These are phyloP conservation scores for Pocota personata DNA, from an alignment of 2,888 invertebrate genomes.

Conservation along the genomic window DNA sequence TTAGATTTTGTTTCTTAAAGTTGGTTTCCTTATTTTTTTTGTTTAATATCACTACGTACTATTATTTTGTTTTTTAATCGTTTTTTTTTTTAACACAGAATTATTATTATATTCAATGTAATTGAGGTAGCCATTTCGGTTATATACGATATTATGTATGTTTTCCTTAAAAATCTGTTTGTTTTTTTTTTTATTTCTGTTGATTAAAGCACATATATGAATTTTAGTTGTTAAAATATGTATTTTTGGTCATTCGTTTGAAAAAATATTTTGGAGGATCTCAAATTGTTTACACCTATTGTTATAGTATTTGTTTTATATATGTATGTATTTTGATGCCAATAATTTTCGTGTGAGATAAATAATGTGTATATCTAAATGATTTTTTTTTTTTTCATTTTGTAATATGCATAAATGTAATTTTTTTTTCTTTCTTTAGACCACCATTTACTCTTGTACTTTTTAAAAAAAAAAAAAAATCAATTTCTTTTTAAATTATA, in stretches of 20 bases:
- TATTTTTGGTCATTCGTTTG: slow-evolving; percentile 29
- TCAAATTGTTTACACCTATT: not conserved
- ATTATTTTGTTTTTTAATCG: not conserved
- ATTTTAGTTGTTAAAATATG: not conserved
- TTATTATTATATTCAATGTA: slow-evolving; percentile 39
- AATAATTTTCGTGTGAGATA: not conserved
- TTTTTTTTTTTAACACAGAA: slow-evolving; percentile 22
- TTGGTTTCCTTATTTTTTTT: slow-evolving; percentile 37
- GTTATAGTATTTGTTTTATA: not conserved
- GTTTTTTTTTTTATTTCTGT: not conserved
- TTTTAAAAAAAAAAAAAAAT: no score
- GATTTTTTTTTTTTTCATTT: slow-evolving; percentile 16
- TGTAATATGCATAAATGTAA: not conserved
- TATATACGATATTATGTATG: slow-evolving; percentile 22
- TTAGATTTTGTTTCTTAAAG: slow-evolving; percentile 59
- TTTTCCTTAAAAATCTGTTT: slow-evolving; percentile 14
- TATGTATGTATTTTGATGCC: not conserved
- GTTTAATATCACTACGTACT: slow-evolving; percentile 13
- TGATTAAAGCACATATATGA: slow-evolving; percentile 23
- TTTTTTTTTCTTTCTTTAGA: slow-evolving; percentile 1
- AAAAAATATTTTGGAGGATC: slow-evolving; percentile 6
- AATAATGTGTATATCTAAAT: slow-evolving; percentile 10
- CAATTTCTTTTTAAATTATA: not conserved
- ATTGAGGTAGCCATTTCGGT: slow-evolving; percentile 67
- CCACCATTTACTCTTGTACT: slow-evolving; percentile 5